Evolutionary conservation across 2,113 vertebrate species (phyloP).

Genomic region (Ameiurus melas): DNA sequence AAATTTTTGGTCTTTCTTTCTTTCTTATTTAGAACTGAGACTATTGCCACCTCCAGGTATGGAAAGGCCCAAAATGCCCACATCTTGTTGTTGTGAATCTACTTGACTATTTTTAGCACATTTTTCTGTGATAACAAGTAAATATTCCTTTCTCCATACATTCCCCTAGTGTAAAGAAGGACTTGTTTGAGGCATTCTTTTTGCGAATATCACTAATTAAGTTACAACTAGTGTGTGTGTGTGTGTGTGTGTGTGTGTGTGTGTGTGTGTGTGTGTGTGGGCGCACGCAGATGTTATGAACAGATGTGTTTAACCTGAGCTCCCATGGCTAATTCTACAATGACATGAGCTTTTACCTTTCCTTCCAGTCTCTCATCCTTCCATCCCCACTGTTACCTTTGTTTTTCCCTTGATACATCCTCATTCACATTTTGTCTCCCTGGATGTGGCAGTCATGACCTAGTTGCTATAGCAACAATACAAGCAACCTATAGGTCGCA

Average conservation of each 20-base stretch:
- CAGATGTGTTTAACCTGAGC: constrained; percentile 16
- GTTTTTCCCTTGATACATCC: constrained; percentile 47
- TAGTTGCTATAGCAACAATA: constrained; percentile 71
- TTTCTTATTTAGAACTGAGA: not conserved
- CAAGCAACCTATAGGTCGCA: constrained; percentile 52
- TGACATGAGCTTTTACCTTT: constrained; percentile 36
- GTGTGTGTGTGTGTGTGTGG: not conserved
- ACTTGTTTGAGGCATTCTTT: not conserved
- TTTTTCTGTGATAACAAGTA: constrained; percentile 1
- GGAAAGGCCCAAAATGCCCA: not conserved
- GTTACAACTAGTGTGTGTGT: not conserved
- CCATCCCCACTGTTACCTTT: constrained; percentile 18
- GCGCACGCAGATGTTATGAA: constrained; percentile 27
- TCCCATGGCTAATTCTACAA: constrained; percentile 12
- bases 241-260: constrained; percentile 17
- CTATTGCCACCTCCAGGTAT: not conserved
- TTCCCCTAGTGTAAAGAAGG: not conserved
- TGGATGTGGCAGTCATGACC: constrained; percentile 64
- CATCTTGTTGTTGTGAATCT: not conserved
- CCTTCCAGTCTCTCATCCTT: constrained; percentile 35
- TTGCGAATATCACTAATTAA: constrained; percentile 7
- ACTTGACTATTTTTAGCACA: not conserved
- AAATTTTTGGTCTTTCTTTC: not conserved
- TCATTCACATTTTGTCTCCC: constrained; percentile 55
- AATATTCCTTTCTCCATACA: constrained; percentile 1